phyloP scores from a whole-genome alignment of 1,140 invertebrate genomes.

The Psilanteris sp. region DNA sequence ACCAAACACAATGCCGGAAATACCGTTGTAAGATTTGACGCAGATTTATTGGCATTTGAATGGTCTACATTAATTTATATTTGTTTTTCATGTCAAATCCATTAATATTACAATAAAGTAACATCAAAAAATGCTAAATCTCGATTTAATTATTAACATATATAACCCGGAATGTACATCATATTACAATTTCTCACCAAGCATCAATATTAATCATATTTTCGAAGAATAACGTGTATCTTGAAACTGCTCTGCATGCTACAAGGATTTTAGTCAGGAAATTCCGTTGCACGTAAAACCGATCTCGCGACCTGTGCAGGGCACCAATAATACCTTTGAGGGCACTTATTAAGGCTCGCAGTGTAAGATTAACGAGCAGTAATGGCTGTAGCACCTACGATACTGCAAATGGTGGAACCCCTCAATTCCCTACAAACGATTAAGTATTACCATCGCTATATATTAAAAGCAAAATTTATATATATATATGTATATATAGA shows the following conservation, averaged over 20 bases:
- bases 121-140: no score
- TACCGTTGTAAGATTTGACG: no score
- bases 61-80: no score
- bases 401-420: constrained; percentile 58
- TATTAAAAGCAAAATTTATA: constrained; percentile 50
- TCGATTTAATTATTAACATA: no score
- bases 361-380: constrained; percentile 71
- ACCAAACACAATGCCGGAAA: no score
- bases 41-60: no score
- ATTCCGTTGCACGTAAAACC: constrained; percentile 59
- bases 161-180: no score
- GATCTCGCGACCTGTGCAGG: constrained; percentile 58
- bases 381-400: constrained; percentile 70
- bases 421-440: constrained; percentile 55
- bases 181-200: constrained; percentile 23
- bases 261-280: constrained; percentile 38
- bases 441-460: constrained; percentile 52
- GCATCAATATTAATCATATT: constrained; percentile 56
- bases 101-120: no score
- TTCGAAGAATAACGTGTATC: constrained; percentile 43
- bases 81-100: no score
- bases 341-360: constrained; percentile 70
- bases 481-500: constrained; percentile 11
- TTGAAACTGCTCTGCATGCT: constrained; percentile 49
- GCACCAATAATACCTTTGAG: constrained; percentile 65